Evolutionary conservation across 2,797 vertebrate species (phyloP).

Genomic region (Halcyon badia): DNA sequence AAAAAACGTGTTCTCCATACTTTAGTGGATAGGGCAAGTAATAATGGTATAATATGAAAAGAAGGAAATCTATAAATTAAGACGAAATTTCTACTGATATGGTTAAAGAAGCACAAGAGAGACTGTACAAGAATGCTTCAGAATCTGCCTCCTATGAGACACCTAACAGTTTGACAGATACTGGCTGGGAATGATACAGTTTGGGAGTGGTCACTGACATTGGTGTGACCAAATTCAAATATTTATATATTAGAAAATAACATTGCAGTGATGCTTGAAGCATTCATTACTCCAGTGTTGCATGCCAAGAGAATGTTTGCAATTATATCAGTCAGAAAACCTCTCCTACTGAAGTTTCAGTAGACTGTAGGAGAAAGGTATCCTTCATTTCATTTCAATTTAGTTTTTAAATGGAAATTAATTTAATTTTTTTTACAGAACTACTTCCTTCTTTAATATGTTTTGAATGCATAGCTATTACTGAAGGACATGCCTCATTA

Average conservation of each 20-base stretch:
- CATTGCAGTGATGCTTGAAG: background rate
- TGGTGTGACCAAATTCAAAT: background rate
- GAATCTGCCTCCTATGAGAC: background rate
- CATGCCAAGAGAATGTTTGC: background rate
- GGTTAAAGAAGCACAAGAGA: background rate
- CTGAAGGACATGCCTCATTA: slow-evolving; percentile 7
- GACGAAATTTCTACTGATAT: background rate
- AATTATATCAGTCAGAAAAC: background rate
- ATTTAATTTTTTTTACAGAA: slow-evolving; percentile 7
- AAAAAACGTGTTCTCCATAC: background rate
- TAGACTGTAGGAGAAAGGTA: background rate
- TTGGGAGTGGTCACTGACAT: background rate
- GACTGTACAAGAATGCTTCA: background rate
- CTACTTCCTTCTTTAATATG: background rate
- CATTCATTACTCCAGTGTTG: background rate
- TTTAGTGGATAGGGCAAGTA: background rate
- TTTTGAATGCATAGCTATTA: slow-evolving; percentile 29
- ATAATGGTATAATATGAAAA: background rate
- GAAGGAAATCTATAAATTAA: background rate
- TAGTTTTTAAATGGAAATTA: slow-evolving; percentile 4
- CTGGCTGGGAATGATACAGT: rapidly evolving
- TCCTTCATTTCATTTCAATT: background rate
- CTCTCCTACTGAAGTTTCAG: background rate
- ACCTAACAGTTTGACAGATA: background rate
- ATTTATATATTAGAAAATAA: background rate